Conservation (phyloP, 2,113 vertebrate genomes). For the Sclerurus mexicanus region DNA sequence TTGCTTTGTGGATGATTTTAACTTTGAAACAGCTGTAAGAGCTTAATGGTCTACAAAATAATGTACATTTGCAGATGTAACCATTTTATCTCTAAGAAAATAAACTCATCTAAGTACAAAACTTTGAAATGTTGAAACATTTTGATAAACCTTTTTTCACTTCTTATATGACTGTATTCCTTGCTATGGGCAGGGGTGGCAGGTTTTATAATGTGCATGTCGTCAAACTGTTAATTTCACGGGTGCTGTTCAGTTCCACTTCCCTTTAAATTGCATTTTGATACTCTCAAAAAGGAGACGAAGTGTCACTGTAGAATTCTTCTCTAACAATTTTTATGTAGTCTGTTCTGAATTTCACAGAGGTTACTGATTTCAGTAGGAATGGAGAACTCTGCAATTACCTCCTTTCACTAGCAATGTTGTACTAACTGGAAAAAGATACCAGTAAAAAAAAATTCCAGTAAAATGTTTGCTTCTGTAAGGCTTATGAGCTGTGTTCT, state of each 20-base stretch:
- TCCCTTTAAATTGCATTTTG: neutral
- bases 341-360: neutral
- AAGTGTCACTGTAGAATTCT: neutral
- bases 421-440: neutral
- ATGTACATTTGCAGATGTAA: constrained; percentile 20
- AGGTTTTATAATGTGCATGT: neutral
- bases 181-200: neutral
- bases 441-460: neutral
- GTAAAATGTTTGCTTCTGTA: neutral
- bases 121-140: neutral
- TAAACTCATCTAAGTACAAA: constrained; percentile 58
- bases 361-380: neutral
- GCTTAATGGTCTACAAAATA: constrained; percentile 61
- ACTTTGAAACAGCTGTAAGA: constrained; percentile 54
- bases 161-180: neutral
- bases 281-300: neutral
- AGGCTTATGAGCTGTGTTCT: neutral
- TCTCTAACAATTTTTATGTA: neutral
- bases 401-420: neutral
- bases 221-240: neutral
- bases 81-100: constrained; percentile 63
- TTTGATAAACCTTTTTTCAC: neutral
- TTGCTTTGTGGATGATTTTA: constrained; percentile 11
- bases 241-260: neutral
- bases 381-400: neutral